Conservation (phyloP, 1,140 invertebrate species). For the Theocolax elegans region DNA sequence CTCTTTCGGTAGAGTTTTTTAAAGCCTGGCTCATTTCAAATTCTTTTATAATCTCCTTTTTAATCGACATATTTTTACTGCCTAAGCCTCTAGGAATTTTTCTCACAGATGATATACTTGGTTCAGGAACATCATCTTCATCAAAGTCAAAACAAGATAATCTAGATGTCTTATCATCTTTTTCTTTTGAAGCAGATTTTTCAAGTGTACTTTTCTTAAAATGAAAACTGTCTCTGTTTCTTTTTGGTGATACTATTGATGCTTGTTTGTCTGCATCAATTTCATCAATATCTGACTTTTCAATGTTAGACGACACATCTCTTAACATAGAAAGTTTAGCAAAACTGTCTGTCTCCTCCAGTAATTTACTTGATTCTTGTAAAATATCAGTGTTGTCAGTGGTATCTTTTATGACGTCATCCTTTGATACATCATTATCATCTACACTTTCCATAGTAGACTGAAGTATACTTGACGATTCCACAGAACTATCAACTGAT, state of each 20-base stretch:
- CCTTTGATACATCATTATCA: slow-evolving; percentile 36
- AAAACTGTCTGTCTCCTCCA: slow-evolving; percentile 57
- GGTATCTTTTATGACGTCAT: slow-evolving; percentile 9
- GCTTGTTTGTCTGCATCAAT: neutral
- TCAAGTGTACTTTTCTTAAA: neutral
- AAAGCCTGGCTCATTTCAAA: slow-evolving; percentile 63
- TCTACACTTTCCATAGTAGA: slow-evolving; percentile 47
- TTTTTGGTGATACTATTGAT: neutral
- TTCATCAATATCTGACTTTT: neutral
- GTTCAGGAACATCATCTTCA: slow-evolving; percentile 67
- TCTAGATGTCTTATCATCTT: slow-evolving; percentile 60
- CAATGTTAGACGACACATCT: neutral
- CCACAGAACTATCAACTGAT: neutral
- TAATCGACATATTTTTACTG: slow-evolving; percentile 58
- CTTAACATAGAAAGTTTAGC: slow-evolving; percentile 15
- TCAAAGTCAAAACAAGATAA: slow-evolving; percentile 72
- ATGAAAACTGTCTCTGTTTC: slow-evolving; percentile 22
- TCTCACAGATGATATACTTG: slow-evolving; percentile 61
- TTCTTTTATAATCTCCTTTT: slow-evolving; percentile 66
- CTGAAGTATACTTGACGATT: slow-evolving; percentile 46
- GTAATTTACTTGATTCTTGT: slow-evolving; percentile 55
- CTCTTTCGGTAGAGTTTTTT: slow-evolving; percentile 46
- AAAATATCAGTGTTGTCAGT: slow-evolving; percentile 48
- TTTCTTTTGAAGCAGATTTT: slow-evolving; percentile 36
- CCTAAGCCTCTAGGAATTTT: slow-evolving; percentile 62